Base-by-base conservation (phyloP, 2,888 invertebrate genomes). In the Pristionchus maxplancki region DNA sequence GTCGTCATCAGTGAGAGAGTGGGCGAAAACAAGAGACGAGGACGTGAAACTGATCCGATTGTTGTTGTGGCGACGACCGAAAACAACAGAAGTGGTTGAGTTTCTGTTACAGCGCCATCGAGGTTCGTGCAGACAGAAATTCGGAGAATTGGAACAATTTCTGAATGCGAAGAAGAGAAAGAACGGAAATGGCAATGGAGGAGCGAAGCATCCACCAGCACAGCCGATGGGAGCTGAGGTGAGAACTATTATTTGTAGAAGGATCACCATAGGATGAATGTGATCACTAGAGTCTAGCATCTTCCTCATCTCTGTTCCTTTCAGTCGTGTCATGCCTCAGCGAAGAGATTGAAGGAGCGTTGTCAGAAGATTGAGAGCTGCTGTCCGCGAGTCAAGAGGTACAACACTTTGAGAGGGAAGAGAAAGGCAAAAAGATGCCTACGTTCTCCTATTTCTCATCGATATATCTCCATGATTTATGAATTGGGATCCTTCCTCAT, bases 291-390 rank as follows among this genome's bases (percentile, higher is more conserved):
- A 58, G 9, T 58, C n/a, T 67, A 13, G 40, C 44, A 5, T 31
- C 9, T 15, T 37, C 37, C 44, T n/a, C 24, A 50, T 44, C 31
- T 53, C 24, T 17, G 44, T 40, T 85, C 50, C 8, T 71, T 87
- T 28, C 67, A 87, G 86, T 87, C 86, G 5, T 87, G 86, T 44
- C 86, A 87, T 24, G 86, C 71, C 9, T 34, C 86, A 6, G 86
- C 86, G 5, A 87, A 71, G 50, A 28, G 86, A 87, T 34, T 87
- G 48, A 87, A 87, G 71, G 86, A 87, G 37, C 67, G 86, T 6
- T 87, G 86, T 87, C 86, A 87, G 86, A 87, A 87, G 86, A 87
- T 87, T 50, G 86, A 87, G 37, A 87, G 81, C 31, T 88, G 88
- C 88, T 88, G 88, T 34, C 81, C 81, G 11, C 88, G 88, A 62